Evolutionary conservation across 2,113 vertebrate species (phyloP).

Genomic region (Actenoides hombroni): DNA sequence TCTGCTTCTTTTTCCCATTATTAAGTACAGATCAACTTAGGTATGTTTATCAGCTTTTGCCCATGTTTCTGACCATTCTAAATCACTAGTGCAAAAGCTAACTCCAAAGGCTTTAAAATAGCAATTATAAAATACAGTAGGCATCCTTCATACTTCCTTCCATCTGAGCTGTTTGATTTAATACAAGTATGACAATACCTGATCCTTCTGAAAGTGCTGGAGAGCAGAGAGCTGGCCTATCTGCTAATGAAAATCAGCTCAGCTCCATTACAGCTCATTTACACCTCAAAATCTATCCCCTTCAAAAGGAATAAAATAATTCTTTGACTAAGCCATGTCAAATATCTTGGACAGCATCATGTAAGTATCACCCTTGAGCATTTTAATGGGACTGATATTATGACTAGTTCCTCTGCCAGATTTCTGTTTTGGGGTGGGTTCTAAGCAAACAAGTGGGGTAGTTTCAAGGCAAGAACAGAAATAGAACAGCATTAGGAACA

Average conservation of each 20-base stretch:
- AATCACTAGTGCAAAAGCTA: not conserved
- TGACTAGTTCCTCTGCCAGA: not conserved
- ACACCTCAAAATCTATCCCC: not conserved
- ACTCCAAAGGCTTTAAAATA: slow-evolving; percentile 12
- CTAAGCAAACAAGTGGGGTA: not conserved
- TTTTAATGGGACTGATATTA: not conserved
- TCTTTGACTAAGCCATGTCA: not conserved
- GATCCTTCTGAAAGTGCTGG: not conserved
- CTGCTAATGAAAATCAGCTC: not conserved
- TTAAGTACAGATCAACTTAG: not conserved
- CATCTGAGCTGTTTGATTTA: not conserved
- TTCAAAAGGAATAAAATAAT: not conserved
- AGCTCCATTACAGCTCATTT: not conserved
- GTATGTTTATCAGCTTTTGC: slow-evolving; percentile 10
- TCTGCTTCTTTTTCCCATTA: not conserved
- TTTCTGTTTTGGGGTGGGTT: not conserved
- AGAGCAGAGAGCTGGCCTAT: not conserved
- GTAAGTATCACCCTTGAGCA: not conserved
- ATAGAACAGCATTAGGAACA: not conserved
- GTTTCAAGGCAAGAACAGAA: not conserved
- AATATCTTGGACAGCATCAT: not conserved
- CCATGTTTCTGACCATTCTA: not conserved
- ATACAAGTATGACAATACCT: not conserved
- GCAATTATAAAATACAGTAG: not conserved
- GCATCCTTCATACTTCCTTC: not conserved